phyloP scores from a whole-genome alignment of 1,140 invertebrate species.

The Drosophila arawakana region DNA sequence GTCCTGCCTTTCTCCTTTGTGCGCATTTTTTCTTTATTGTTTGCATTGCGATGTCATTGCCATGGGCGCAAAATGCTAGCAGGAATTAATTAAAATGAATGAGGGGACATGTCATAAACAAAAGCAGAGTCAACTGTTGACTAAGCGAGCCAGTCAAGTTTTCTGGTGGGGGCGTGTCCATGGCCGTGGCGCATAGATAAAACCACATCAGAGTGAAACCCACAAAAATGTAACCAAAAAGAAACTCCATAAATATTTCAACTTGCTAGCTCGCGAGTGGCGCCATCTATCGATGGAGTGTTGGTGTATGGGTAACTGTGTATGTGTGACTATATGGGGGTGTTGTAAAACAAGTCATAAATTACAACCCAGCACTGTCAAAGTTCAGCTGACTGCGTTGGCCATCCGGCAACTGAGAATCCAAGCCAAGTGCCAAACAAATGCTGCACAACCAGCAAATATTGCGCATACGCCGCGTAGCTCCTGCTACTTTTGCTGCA shows the following conservation, averaged over 20 bases:
- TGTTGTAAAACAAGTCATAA: conserved; percentile 83
- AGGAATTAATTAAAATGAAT: conserved; percentile 83
- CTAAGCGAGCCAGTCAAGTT: conserved; percentile 57
- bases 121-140: conserved; percentile 78
- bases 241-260: conserved; percentile 81
- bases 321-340: conserved; percentile 49
- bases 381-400: conserved; percentile 81
- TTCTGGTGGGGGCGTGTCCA: conserved; percentile 12
- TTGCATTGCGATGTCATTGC: conserved; percentile 77
- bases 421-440: conserved; percentile 74
- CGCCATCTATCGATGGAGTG: conserved; percentile 73
- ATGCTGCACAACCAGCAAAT: conserved; percentile 81
- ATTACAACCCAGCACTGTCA: conserved; percentile 74
- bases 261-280: conserved; percentile 69
- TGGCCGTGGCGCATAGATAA: conserved; percentile 67
- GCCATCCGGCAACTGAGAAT: conserved; percentile 51
- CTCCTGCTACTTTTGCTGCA: conserved; percentile 17
- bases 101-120: conserved; percentile 83
- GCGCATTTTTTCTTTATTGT: conserved; percentile 67
- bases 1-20: conserved; percentile 19
- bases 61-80: conserved; percentile 76
- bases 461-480: conserved; percentile 79
- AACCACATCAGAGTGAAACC: conserved; percentile 69
- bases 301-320: conserved; percentile 29
- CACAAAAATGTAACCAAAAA: conserved; percentile 73